Conservation (phyloP, 2,888 invertebrate genomes). For the Blera fallax region DNA sequence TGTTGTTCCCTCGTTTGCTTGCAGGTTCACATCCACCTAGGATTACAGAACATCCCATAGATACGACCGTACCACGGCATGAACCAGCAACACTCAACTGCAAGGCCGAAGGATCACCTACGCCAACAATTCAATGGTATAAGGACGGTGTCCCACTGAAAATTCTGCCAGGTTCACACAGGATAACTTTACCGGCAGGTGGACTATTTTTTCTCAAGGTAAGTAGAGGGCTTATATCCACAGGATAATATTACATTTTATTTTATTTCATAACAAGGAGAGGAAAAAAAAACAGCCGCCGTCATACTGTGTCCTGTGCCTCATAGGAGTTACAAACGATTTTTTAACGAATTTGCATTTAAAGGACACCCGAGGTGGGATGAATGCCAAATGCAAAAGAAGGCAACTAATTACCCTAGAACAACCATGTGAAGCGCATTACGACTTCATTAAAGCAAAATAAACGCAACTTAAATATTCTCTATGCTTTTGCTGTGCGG, state of each 20-base stretch:
- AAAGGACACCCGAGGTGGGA: conserved; percentile 23
- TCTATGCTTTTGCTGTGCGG: conserved; percentile 10
- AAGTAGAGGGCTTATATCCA: conserved; percentile 70
- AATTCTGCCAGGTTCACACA: conserved; percentile 86
- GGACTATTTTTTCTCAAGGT: conserved; percentile 90
- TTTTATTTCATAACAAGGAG: conserved; percentile 63
- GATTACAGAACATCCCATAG: conserved; percentile 95
- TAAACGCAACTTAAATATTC: conserved; percentile 71
- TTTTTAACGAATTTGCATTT: conserved; percentile 64
- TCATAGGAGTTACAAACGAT: conserved; percentile 3
- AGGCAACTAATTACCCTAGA: conserved; percentile 68
- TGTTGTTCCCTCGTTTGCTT: conserved; percentile 4
- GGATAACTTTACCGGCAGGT: conserved; percentile 89
- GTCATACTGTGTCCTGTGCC: not conserved
- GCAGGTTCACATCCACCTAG: conserved; percentile 87
- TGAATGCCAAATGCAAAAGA: conserved; percentile 23
- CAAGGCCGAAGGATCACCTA: conserved; percentile 91
- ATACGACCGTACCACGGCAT: conserved; percentile 93
- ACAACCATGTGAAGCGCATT: conserved; percentile 70
- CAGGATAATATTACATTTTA: conserved; percentile 65
- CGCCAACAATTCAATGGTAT: conserved; percentile 93
- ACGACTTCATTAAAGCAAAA: conserved; percentile 73
- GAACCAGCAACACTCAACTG: conserved; percentile 96
- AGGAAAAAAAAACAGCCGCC: conserved; percentile 8
- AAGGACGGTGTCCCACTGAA: conserved; percentile 85